phyloP scores from a whole-genome alignment of 2,888 invertebrate species.

The Nasonia oneida region DNA sequence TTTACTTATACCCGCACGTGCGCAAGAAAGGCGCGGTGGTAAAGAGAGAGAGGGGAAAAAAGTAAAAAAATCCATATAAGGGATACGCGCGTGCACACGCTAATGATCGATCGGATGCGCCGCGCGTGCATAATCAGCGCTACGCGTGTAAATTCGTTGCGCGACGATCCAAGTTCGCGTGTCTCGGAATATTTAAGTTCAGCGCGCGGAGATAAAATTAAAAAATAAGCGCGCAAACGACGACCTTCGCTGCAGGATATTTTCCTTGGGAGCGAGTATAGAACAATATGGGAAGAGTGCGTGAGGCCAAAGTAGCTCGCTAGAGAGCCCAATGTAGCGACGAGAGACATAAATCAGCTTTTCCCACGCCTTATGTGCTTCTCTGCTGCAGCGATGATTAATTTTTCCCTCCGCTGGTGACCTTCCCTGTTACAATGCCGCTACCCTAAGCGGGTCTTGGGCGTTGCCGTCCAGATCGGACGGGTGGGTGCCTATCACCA shows the following conservation, averaged over 20 bases:
- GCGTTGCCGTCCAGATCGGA: too few species aligned
- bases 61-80: neutral
- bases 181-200: neutral
- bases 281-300: neutral
- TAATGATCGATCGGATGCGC: slow-evolving; percentile 10
- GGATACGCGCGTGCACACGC: slow-evolving; percentile 2
- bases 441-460: too few species aligned
- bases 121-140: neutral
- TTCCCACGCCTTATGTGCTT: neutral
- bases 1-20: neutral
- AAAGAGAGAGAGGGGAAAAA: neutral
- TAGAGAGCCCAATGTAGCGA: neutral
- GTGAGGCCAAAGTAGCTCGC: neutral
- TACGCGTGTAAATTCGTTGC: neutral
- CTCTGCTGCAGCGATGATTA: neutral
- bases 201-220: neutral
- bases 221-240: neutral
- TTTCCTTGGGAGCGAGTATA: neutral
- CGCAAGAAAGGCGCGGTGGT: neutral
- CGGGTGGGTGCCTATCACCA: too few species aligned
- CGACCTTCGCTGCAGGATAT: neutral
- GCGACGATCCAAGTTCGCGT: slow-evolving; percentile 1
- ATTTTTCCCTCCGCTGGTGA: neutral
- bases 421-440: neutral
- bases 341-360: neutral